Base-by-base conservation (phyloP, 2,797 vertebrate species). In the Smutsia temminckii region DNA sequence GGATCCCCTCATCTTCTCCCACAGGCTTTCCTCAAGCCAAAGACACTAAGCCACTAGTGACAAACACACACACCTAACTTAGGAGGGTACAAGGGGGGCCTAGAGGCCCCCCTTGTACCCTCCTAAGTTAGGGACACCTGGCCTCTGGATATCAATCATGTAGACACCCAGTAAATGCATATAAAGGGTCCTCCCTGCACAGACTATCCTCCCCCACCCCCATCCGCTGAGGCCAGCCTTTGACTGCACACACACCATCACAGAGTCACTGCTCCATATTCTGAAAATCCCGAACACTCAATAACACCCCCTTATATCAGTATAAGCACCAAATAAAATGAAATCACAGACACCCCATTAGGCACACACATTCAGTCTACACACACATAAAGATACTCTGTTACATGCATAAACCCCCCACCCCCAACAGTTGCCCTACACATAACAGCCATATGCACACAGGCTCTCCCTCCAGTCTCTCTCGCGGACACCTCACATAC, bases 381-480 rank as follows among this genome's bases (percentile, higher is more conserved):
- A 69, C 71, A 46, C 5, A 81, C 29, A 27, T 1, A 40, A 25
- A 40, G 6, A 6, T 11, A 57, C 4, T 49, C 25, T 4, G 14
- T 40, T 64, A 83, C 27, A 8, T 57, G 46, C 57, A 57, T 5
- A 71, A 61, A 53, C 63, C 27, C 81, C 29, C 6, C 34, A 61
- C 27, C 18, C 23, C 34, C n/a, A 6, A 69, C n/a, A n/a, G 25
- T 40, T 75, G 21, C 59, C 64, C 20, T 18, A 7, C 32, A 27
- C 40, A 20, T 1, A 6, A 6, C 40, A 25, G 6, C 57, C 12
- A 5, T 18, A 20, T 2, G 0, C 51, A 32, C 6, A 1, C 55
- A 20, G 37, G 20, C 9, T 53, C 66, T 66, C 25, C 17, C 32
- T 85, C 18, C 77, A 32, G 59, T 20, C 21, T 46, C 37, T 53